phyloP scores from a whole-genome alignment of 2,797 vertebrate species.

The Pitangus sulphuratus region DNA sequence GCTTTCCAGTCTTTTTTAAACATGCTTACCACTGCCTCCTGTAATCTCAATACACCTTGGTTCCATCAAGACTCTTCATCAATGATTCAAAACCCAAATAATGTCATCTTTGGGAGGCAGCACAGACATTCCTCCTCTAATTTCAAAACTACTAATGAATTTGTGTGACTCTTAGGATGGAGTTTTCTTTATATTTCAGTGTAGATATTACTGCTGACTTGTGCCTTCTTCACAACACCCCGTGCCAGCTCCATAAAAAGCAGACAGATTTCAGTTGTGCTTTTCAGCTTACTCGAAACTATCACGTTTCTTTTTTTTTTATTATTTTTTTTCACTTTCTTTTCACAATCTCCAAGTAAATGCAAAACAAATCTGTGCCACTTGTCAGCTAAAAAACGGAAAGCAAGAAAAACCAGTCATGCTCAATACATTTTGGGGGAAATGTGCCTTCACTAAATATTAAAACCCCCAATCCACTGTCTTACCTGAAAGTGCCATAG shows the following conservation, averaged over 20 bases:
- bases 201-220: background rate
- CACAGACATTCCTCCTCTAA: background rate
- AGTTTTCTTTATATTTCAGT: background rate
- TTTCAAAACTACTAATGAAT: background rate
- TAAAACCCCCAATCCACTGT: background rate
- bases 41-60: background rate
- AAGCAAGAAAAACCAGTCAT: background rate
- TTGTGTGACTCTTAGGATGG: background rate
- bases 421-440: background rate
- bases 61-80: background rate
- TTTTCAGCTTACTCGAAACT: background rate
- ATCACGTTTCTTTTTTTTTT: background rate
- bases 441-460: background rate
- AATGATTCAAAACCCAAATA: background rate
- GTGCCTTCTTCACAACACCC: background rate
- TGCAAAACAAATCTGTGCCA: background rate
- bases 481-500: constrained; percentile 87
- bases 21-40: background rate
- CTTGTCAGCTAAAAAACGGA: background rate
- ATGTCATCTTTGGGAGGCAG: background rate
- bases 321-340: background rate
- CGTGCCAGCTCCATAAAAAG: background rate
- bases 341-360: background rate
- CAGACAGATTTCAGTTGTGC: background rate
- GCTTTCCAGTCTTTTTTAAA: background rate